Evolutionary conservation across 2,797 vertebrate species (phyloP).

Genomic region (Melanogrammus aeglefinus): DNA sequence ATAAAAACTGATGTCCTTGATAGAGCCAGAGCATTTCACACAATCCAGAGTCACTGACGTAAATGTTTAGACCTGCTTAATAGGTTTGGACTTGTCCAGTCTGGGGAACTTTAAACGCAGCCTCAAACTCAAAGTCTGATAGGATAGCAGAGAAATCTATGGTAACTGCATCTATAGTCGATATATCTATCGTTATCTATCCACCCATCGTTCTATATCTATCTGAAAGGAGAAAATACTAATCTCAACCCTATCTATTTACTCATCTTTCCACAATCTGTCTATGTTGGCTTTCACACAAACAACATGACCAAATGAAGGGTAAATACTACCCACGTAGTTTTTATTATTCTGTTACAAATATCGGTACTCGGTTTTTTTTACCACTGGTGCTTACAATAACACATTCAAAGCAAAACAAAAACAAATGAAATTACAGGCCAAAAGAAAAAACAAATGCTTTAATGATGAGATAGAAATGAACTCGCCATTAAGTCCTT

Average conservation of each 20-base stretch:
- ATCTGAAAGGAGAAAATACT: conserved; percentile 48
- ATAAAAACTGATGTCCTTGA: conserved; percentile 58
- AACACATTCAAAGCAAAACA: not conserved
- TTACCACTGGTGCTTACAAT: not conserved
- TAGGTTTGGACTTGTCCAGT: conserved; percentile 58
- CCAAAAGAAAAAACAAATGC: conserved; percentile 63
- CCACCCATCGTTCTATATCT: conserved; percentile 40
- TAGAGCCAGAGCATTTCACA: conserved; percentile 41
- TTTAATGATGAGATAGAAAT: conserved; percentile 72
- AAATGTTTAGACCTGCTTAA: conserved; percentile 54
- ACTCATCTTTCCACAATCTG: conserved; percentile 40
- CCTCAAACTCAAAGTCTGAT: conserved; percentile 54
- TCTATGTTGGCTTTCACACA: conserved; percentile 38
- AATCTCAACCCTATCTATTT: conserved; percentile 19
- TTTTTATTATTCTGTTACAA: not conserved
- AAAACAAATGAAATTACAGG: conserved; percentile 32
- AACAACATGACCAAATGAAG: not conserved
- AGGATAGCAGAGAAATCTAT: conserved; percentile 39
- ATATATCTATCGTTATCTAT: conserved; percentile 48
- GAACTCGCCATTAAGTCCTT: conserved; percentile 51
- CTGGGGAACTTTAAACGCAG: conserved; percentile 66
- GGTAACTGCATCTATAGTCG: conserved; percentile 54
- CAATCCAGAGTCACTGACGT: conserved; percentile 54
- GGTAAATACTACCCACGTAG: not conserved
- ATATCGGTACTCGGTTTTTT: not conserved